Evolutionary conservation across 2,797 vertebrate genomes (phyloP).

Genomic region (Steatocranus sp.): DNA sequence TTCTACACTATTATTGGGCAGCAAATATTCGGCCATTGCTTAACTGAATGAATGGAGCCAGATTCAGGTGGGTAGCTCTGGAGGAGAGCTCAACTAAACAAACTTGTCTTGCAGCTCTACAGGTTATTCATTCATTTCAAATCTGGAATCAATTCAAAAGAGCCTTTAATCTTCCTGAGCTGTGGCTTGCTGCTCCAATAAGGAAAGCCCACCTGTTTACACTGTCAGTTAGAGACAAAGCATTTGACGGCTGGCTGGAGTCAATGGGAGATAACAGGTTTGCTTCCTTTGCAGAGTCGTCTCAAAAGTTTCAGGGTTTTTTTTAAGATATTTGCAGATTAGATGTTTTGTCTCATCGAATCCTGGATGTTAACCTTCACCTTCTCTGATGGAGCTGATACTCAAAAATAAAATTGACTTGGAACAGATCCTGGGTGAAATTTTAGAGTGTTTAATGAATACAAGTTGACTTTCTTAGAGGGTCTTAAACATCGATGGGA

Average conservation of each 20-base stretch:
- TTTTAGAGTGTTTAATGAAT: neutral
- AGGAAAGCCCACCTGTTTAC: neutral
- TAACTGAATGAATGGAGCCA: neutral
- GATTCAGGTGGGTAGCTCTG: neutral
- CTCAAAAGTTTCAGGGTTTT: neutral
- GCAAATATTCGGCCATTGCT: neutral
- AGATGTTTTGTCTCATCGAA: neutral
- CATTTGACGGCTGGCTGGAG: neutral
- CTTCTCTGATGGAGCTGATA: neutral
- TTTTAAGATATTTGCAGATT: neutral
- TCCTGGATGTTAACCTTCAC: neutral
- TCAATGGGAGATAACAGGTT: neutral
- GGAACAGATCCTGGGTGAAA: neutral
- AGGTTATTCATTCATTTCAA: neutral
- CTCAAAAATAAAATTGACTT: accelerated
- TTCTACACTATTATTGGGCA: neutral
- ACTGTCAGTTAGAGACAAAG: neutral
- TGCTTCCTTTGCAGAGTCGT: neutral
- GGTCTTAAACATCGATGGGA: neutral
- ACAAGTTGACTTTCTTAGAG: neutral
- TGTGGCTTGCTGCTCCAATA: neutral
- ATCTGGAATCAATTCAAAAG: neutral
- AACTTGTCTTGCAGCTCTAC: neutral
- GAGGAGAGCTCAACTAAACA: neutral
- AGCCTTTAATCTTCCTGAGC: neutral